A percentile compares a stretch with the other conserved stretches of the same genome.
These are phyloP conservation scores for Pseudoatta argentina DNA, from an alignment of 1,140 invertebrate genomes.

Conservation along the genomic window DNA sequence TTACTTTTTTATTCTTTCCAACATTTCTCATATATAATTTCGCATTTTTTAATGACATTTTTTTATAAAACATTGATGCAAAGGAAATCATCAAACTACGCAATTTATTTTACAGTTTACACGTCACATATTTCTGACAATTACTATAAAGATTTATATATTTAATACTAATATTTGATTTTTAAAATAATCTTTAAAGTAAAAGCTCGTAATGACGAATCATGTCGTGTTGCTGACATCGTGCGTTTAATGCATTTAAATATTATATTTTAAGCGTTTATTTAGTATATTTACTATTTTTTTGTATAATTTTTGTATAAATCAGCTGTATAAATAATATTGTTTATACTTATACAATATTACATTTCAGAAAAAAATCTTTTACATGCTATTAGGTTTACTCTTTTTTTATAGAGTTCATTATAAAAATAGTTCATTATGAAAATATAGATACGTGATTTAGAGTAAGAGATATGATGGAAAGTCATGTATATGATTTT, in stretches of 20 bases:
- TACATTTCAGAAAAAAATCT: not conserved
- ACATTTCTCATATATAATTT: not conserved
- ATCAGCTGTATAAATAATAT: not conserved
- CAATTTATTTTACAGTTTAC: too few species aligned
- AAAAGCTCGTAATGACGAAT: not conserved
- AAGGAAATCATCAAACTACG: not conserved
- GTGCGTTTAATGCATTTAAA: conserved; percentile 16
- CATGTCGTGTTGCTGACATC: not conserved
- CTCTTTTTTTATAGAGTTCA: not conserved
- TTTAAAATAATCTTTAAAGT: not conserved
- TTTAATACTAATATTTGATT: not conserved
- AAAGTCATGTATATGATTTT: not conserved
- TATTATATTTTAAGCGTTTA: not conserved
- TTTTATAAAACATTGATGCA: not conserved
- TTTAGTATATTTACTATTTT: not conserved
- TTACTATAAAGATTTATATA: conserved; percentile 23
- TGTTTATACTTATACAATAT: not conserved
- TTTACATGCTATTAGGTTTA: not conserved
- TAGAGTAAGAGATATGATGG: not conserved
- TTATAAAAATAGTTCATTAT: not conserved
- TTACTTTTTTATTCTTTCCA: not conserved
- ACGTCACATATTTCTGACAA: too few species aligned
- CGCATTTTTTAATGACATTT: not conserved
- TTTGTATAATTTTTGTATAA: not conserved
- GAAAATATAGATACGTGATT: not conserved